Evolutionary conservation across 1,140 invertebrate species (phyloP).

Genomic region (Glossosoma conforme): DNA sequence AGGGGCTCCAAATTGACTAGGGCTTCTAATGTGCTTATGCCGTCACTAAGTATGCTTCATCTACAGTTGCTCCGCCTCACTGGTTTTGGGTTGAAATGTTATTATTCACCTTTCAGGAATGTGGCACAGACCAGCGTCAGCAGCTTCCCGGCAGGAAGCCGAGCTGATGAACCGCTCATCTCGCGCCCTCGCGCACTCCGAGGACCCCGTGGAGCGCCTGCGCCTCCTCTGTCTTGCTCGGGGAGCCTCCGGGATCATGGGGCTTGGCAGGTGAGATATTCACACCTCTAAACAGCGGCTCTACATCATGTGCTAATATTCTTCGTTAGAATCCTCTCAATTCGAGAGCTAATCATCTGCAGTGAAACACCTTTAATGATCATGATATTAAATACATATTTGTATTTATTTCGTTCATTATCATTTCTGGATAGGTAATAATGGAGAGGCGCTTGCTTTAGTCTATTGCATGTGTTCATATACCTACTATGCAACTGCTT

Average conservation of each 20-base stretch:
- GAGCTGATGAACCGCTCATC: conserved; percentile 76
- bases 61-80: not conserved
- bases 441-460: too few relatives aligned
- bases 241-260: conserved; percentile 85
- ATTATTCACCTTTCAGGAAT: conserved; percentile 45
- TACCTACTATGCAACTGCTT: too few relatives aligned
- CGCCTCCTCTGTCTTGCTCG: conserved; percentile 77
- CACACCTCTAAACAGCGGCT: conserved; percentile 2
- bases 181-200: conserved; percentile 53
- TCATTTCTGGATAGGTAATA: too few relatives aligned
- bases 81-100: not conserved
- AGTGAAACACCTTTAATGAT: too few relatives aligned
- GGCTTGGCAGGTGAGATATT: conserved; percentile 67
- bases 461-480: too few relatives aligned
- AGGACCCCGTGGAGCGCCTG: conserved; percentile 80
- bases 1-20: not conserved
- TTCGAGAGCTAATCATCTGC: too few relatives aligned
- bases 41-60: not conserved
- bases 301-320: not conserved
- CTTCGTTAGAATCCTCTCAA: too few relatives aligned
- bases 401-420: not conserved
- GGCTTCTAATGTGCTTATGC: too few relatives aligned
- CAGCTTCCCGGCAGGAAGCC: conserved; percentile 68
- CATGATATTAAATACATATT: too few relatives aligned
- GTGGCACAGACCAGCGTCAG: conserved; percentile 69